These are phyloP conservation scores for Polypterus senegalus DNA, from an alignment of 2,113 vertebrate species.

Conservation along the genomic window DNA sequence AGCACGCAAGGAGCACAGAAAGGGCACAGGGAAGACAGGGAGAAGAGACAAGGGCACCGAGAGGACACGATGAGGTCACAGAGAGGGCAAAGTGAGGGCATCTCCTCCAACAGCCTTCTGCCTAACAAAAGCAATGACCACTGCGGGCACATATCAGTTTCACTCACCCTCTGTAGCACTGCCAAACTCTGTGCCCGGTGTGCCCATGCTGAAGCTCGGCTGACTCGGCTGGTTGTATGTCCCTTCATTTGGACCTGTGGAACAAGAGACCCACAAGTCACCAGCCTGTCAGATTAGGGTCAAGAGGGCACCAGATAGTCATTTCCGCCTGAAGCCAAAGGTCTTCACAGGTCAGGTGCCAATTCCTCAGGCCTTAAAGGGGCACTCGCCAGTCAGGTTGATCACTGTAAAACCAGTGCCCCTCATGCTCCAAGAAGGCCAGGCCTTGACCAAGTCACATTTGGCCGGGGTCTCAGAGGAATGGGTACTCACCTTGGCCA, in stretches of 20 bases:
- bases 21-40: background rate
- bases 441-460: slow-evolving; percentile 1
- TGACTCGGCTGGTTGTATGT: slow-evolving; percentile 66
- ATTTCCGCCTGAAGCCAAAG: no score
- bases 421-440: slow-evolving; percentile 46
- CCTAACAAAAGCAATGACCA: background rate
- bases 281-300: background rate
- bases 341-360: no score
- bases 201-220: slow-evolving; percentile 54
- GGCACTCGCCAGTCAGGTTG: no score
- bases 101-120: background rate
- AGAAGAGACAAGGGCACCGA: background rate
- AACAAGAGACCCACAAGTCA: slow-evolving; percentile 2
- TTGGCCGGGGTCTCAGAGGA: no score
- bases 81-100: background rate
- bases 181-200: slow-evolving; percentile 51
- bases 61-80: no score
- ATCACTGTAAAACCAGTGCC: slow-evolving; percentile 9
- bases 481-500: no score
- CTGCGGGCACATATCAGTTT: background rate
- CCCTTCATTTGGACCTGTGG: slow-evolving; percentile 57
- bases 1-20: background rate
- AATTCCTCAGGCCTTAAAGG: no score
- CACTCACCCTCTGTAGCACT: slow-evolving; percentile 62
- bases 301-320: no score